Percentiles rank a stretch among this genome's conserved stretches.
Conservation (phyloP, 2,888 invertebrate genomes). For the Acanthococcus lagerstroemiae region DNA sequence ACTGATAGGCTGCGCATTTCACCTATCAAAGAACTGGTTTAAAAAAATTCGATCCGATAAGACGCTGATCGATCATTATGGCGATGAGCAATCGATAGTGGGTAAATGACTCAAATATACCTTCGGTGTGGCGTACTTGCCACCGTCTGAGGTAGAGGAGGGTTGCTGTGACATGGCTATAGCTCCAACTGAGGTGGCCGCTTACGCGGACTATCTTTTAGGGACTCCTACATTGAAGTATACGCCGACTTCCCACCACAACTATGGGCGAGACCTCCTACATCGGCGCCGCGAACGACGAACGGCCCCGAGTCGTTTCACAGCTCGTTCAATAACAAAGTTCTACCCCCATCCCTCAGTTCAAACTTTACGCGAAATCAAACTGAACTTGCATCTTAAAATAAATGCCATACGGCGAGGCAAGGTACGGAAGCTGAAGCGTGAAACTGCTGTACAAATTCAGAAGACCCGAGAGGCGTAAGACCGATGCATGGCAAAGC, state of each 20-base stretch:
- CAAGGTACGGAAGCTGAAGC: background rate
- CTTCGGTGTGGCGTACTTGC: background rate
- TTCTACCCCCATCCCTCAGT: background rate
- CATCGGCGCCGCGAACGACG: background rate
- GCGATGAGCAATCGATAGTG: background rate
- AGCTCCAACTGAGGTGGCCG: background rate
- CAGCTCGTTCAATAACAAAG: background rate
- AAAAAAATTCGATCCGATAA: background rate
- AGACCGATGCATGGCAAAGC: background rate
- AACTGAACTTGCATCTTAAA: background rate
- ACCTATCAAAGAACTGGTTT: background rate
- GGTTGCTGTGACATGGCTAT: background rate
- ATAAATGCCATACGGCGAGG: background rate
- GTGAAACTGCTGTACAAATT: background rate
- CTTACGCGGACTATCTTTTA: background rate
- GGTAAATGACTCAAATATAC: conserved; percentile 1
- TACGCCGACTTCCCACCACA: background rate
- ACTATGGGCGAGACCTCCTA: background rate
- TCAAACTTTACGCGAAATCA: background rate
- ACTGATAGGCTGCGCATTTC: background rate
- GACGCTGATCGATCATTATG: background rate
- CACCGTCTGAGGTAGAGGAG: background rate
- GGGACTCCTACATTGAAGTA: background rate
- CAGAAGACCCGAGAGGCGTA: background rate
- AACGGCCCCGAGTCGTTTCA: conserved; percentile 6